Base-by-base conservation (phyloP, 2,888 invertebrate genomes). In the Eupithecia centaureata region DNA sequence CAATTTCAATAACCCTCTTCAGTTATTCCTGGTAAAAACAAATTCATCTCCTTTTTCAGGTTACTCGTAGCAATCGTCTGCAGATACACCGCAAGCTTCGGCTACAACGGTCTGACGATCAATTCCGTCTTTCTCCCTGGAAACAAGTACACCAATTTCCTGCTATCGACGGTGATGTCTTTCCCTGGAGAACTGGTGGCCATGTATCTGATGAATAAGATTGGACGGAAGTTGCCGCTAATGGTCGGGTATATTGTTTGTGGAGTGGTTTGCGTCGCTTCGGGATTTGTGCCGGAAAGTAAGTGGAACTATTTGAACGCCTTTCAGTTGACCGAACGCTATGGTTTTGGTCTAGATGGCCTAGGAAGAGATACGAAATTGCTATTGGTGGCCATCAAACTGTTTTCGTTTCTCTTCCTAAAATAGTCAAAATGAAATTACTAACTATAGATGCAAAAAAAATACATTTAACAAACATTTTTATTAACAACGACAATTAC, bases 71-170 rank as follows among this genome's bases (percentile, higher is more conserved):
- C 79, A 0, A 76, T 78, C 1, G 68, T 82, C 1, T 84, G 83
- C 57, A 79, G 89, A 59, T 90, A 90, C 65, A 86, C 89, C 0
- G 81, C 84, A 0, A 86, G 79, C 27, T 92, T 91, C 61, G 87
- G 91, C 10, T 92, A 91, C 71, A 90, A 88, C 61, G 91, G 91
- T 0, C 62, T 92, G 66, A 84, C 89, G 81, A 79, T 90, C 27
- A 89, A 90, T 67, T 88, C 90, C 0, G 91, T 91, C 1, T 86
- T 77, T 73, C 73, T 92, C 22, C 90, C 92, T 0, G 92, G 92
- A 0, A 80, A 89, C 62, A 91, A 90, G 65, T 89, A 91, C 63
- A 80, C 82, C 1, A 91, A 91, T 73, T 92, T 91, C 64, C 67
- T 90, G 18, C 75, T 92, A 57, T 76, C 87, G 1, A 87, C 91